A percentile compares a stretch with the other conserved stretches of the same genome.
These are phyloP conservation scores for Forbesichthys agassizii DNA, from an alignment of 2,113 vertebrate genomes.

Conservation along the genomic window DNA sequence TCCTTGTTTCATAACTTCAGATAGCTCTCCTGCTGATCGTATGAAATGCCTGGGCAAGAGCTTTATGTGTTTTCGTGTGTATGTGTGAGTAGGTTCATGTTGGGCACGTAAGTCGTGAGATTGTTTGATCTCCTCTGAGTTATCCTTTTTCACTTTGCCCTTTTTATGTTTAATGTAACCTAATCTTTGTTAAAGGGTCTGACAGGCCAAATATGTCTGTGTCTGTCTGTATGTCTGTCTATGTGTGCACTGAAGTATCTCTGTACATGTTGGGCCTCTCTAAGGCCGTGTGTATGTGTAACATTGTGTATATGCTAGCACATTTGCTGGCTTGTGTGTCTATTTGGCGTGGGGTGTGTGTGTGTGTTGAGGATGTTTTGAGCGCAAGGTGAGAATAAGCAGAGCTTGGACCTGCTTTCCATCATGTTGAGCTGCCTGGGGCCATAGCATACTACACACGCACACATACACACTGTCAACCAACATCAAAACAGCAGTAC, in stretches of 20 bases:
- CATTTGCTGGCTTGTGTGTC: slow-evolving; percentile 7
- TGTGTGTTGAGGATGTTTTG: slow-evolving; percentile 60
- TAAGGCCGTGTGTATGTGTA: background rate
- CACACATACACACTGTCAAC: slow-evolving; percentile 32
- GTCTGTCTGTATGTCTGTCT: slow-evolving; percentile 15
- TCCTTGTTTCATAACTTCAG: slow-evolving; percentile 48
- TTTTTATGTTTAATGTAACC: slow-evolving; percentile 64
- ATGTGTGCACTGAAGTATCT: slow-evolving; percentile 7
- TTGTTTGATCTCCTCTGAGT: slow-evolving; percentile 64
- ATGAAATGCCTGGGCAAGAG: slow-evolving; percentile 51
- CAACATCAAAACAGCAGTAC: slow-evolving; percentile 38
- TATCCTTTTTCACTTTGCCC: slow-evolving; percentile 67
- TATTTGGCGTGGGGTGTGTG: background rate
- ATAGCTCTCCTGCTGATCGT: slow-evolving; percentile 51
- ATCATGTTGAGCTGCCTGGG: slow-evolving; percentile 68
- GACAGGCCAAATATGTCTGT: slow-evolving; percentile 38
- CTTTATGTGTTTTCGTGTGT: slow-evolving; percentile 42
- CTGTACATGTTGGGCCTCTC: background rate
- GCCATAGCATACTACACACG: slow-evolving; percentile 42
- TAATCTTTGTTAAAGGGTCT: slow-evolving; percentile 52
- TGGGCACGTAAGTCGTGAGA: slow-evolving; percentile 37
- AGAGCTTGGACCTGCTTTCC: slow-evolving; percentile 73
- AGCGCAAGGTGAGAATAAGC: slow-evolving; percentile 69
- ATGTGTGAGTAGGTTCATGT: slow-evolving; percentile 4
- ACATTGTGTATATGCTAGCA: background rate